A percentile compares a stretch with the other conserved stretches of the same genome.
Evolutionary conservation across 2,888 invertebrate genomes (phyloP).

Genomic region (Tetranychus truncatus): DNA sequence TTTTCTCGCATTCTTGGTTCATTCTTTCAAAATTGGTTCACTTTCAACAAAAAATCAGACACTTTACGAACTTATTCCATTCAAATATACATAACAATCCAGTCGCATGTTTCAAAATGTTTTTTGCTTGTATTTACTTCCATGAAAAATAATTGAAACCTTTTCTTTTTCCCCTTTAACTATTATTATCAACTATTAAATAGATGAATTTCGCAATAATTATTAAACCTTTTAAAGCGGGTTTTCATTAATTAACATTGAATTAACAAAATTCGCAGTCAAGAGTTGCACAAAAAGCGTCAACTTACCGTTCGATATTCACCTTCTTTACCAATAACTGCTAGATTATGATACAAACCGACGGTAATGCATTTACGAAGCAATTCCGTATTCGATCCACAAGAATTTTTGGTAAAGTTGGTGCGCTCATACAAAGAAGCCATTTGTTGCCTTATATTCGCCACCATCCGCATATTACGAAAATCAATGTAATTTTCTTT

Average conservation of each 20-base stretch:
- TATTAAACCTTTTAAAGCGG: too few relatives aligned
- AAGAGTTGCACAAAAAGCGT: neutral
- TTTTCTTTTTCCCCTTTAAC: too few relatives aligned
- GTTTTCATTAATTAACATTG: neutral
- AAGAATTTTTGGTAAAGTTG: constrained; percentile 45
- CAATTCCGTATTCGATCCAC: constrained; percentile 36
- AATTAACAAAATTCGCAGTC: neutral
- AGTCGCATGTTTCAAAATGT: too few relatives aligned
- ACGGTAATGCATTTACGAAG: constrained; percentile 52
- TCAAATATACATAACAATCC: too few relatives aligned
- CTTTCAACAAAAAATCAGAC: too few relatives aligned
- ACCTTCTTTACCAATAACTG: constrained; percentile 54
- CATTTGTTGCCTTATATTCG: constrained; percentile 60
- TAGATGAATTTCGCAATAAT: too few relatives aligned
- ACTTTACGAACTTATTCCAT: too few relatives aligned
- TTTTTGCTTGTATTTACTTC: too few relatives aligned
- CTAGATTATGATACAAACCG: constrained; percentile 59
- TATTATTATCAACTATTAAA: too few relatives aligned
- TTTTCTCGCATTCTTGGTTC: too few relatives aligned
- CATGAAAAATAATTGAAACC: too few relatives aligned
- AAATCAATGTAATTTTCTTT: constrained; percentile 67
- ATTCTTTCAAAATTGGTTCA: too few relatives aligned
- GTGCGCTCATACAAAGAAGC: constrained; percentile 47
- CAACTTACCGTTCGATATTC: constrained; percentile 46
- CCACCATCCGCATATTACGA: constrained; percentile 60